phyloP scores from a whole-genome alignment of 2,888 invertebrate genomes.

The Exephanes ischioxanthus region DNA sequence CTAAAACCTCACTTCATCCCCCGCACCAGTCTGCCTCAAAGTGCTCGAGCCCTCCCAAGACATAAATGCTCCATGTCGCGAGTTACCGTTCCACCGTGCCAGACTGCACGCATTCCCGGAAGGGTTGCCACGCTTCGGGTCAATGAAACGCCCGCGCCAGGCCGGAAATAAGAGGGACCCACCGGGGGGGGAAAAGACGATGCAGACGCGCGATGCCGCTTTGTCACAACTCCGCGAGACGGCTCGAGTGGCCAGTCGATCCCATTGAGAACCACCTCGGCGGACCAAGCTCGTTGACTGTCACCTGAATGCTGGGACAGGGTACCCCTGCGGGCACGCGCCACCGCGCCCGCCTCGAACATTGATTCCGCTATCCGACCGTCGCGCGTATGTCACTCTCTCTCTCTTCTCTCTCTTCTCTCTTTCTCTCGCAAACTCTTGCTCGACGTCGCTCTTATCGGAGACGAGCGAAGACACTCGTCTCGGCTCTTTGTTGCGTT shows the following conservation, averaged over 20 bases:
- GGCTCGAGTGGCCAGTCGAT: conserved; percentile 62
- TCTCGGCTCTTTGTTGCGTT: conserved; percentile 59
- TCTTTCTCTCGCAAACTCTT: conserved; percentile 41
- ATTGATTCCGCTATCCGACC: conserved; percentile 67
- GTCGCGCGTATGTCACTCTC: conserved; percentile 58
- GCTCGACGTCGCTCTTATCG: conserved; percentile 34
- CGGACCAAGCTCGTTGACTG: conserved; percentile 85
- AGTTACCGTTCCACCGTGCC: conserved; percentile 25
- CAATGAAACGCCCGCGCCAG: not conserved
- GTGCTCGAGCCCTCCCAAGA: not conserved
- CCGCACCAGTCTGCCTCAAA: not conserved
- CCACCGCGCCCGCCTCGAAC: conserved; percentile 77
- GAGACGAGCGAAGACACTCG: conserved; percentile 13
- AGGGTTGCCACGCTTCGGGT: conserved; percentile 31
- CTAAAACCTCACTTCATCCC: too few relatives aligned
- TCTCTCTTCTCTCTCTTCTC: conserved; percentile 38
- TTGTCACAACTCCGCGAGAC: conserved; percentile 54
- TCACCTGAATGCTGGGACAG: conserved; percentile 99
- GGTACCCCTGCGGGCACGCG: conserved; percentile 92
- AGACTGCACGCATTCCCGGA: conserved; percentile 16
- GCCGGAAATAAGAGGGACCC: not conserved
- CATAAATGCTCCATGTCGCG: not conserved
- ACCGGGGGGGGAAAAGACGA: conserved; percentile 17
- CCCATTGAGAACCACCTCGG: conserved; percentile 32
- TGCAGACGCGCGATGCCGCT: conserved; percentile 18